Evolutionary conservation across 2,113 vertebrate genomes (phyloP).

Genomic region (Hiodon tergisus): DNA sequence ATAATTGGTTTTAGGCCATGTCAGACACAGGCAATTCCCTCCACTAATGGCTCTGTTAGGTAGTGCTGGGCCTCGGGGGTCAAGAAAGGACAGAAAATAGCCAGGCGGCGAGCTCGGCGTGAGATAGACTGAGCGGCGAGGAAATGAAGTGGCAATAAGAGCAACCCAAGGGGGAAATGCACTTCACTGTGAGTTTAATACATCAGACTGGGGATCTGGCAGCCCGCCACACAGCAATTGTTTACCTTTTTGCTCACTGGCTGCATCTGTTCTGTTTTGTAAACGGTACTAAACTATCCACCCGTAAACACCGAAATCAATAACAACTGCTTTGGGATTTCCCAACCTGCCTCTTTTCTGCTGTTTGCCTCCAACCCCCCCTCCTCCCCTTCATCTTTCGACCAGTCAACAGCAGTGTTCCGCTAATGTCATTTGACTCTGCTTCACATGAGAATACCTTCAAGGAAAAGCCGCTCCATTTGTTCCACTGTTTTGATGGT

Average conservation of each 20-base stretch:
- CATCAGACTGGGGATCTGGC: constrained; percentile 88
- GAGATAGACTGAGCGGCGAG: constrained; percentile 69
- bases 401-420: constrained; percentile 53
- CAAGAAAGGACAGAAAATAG: constrained; percentile 80
- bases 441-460: constrained; percentile 11
- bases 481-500: background rate
- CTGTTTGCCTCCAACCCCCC: constrained; percentile 8
- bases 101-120: constrained; percentile 67
- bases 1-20: constrained; percentile 86
- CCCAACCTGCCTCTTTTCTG: constrained; percentile 58
- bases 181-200: constrained; percentile 96
- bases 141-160: constrained; percentile 99
- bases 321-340: constrained; percentile 97
- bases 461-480: background rate
- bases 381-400: constrained; percentile 51
- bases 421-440: constrained; percentile 60
- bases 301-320: constrained; percentile 89
- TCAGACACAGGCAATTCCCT: constrained; percentile 85
- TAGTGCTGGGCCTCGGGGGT: constrained; percentile 83
- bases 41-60: constrained; percentile 85
- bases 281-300: constrained; percentile 94
- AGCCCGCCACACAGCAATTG: constrained; percentile 94
- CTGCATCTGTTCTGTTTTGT: constrained; percentile 99
- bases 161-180: constrained; percentile 95
- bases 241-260: constrained; percentile 98